These are phyloP conservation scores for Vulpes ferrilata DNA, from an alignment of 2,113 vertebrate genomes.

Conservation along the genomic window DNA sequence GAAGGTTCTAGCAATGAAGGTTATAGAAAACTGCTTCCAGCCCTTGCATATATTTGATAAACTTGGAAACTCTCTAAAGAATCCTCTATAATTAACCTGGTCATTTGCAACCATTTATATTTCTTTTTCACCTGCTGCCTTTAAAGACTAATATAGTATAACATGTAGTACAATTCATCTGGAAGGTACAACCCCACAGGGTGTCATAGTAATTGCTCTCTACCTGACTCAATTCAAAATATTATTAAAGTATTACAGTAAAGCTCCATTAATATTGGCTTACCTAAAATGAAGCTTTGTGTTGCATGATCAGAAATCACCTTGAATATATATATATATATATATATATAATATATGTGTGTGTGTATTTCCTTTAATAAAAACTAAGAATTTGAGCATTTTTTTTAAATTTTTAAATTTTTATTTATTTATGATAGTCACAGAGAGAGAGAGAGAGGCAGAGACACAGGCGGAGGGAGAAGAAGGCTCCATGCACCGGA, in stretches of 20 bases:
- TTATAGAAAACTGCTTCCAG: neutral
- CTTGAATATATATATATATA: neutral
- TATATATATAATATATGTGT: no score
- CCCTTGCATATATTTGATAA: neutral
- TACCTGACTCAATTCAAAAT: neutral
- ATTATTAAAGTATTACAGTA: neutral
- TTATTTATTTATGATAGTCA: no score
- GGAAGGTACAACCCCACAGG: neutral
- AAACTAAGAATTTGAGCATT: neutral
- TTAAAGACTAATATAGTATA: neutral
- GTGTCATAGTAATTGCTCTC: neutral
- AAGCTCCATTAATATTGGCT: neutral
- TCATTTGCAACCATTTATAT: constrained; percentile 15
- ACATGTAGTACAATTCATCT: constrained; percentile 14
- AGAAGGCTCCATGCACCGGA: no score
- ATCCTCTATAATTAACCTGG: neutral
- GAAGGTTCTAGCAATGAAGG: neutral
- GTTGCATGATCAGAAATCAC: neutral
- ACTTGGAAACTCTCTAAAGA: neutral
- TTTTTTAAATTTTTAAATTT: constrained; percentile 44
- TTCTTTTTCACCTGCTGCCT: constrained; percentile 9
- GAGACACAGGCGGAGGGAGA: no score
- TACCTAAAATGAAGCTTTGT: constrained; percentile 48
- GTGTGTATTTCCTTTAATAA: constrained; percentile 42
- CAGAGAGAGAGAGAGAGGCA: no score